phyloP scores from a whole-genome alignment of 2,113 vertebrate genomes.

The Ailurus styani region DNA sequence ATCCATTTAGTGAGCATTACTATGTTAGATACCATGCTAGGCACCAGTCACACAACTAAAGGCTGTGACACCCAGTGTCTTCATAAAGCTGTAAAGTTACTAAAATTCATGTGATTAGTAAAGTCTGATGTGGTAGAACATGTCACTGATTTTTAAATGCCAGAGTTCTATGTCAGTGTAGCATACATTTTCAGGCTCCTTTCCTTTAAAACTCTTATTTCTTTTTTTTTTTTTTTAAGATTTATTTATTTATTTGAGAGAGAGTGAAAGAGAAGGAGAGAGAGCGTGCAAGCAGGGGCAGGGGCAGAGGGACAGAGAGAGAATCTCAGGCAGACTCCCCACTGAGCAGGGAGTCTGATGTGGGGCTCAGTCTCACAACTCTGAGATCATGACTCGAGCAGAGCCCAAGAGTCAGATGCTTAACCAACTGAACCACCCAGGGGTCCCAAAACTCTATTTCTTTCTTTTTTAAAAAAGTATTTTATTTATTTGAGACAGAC shows the following conservation, averaged over 20 bases:
- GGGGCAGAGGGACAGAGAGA: not conserved
- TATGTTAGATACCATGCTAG: not conserved
- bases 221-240: not conserved
- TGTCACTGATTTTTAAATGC: not conserved
- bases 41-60: not conserved
- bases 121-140: not conserved
- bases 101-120: not conserved
- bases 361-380: not conserved
- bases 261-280: too few species aligned
- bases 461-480: not conserved
- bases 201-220: not conserved
- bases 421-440: not conserved
- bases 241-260: not conserved
- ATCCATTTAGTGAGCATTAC: not conserved
- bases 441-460: not conserved
- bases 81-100: not conserved
- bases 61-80: not conserved
- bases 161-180: not conserved
- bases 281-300: not conserved
- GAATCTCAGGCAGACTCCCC: not conserved
- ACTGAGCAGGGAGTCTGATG: not conserved
- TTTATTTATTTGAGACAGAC: not conserved
- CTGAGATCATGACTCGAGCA: not conserved
- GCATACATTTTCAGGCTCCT: not conserved
- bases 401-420: not conserved